These are phyloP conservation scores for Microtus ochrogaster DNA, from an alignment of 2,113 vertebrate species.

Conservation along the genomic window DNA sequence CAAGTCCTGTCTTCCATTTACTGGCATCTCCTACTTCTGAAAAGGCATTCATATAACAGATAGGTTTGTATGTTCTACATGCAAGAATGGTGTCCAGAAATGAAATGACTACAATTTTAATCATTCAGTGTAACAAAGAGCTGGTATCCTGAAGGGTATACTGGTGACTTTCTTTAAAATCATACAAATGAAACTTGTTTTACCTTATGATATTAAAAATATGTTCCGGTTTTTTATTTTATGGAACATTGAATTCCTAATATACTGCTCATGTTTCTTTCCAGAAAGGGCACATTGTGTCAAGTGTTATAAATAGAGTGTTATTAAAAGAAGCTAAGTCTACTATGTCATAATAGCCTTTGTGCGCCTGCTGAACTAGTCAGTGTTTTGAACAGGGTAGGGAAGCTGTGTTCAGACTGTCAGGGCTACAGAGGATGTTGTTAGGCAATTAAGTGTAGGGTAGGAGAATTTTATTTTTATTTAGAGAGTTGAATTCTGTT, in stretches of 20 bases:
- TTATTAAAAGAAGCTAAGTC: constrained; percentile 25
- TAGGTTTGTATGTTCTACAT: neutral
- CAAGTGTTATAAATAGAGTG: neutral
- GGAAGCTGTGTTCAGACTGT: neutral
- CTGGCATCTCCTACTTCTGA: neutral
- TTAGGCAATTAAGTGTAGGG: neutral
- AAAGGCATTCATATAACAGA: neutral
- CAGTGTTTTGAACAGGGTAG: neutral
- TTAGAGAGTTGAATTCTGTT: neutral
- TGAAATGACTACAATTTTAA: neutral
- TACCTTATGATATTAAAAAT: constrained; percentile 48
- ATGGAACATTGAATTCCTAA: constrained; percentile 17
- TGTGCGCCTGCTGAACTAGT: neutral
- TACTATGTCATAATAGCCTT: neutral
- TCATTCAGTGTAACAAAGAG: neutral
- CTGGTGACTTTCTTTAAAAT: neutral
- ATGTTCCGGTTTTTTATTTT: neutral
- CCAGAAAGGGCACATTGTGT: neutral
- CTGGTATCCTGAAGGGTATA: neutral
- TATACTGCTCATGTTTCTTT: neutral
- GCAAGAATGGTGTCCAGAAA: neutral
- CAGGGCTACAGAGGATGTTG: neutral
- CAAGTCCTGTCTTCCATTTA: neutral
- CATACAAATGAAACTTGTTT: constrained; percentile 5
- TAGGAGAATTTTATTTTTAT: neutral